Evolutionary conservation across 2,888 invertebrate species (phyloP).

Genomic region (Dryomyza anilis): DNA sequence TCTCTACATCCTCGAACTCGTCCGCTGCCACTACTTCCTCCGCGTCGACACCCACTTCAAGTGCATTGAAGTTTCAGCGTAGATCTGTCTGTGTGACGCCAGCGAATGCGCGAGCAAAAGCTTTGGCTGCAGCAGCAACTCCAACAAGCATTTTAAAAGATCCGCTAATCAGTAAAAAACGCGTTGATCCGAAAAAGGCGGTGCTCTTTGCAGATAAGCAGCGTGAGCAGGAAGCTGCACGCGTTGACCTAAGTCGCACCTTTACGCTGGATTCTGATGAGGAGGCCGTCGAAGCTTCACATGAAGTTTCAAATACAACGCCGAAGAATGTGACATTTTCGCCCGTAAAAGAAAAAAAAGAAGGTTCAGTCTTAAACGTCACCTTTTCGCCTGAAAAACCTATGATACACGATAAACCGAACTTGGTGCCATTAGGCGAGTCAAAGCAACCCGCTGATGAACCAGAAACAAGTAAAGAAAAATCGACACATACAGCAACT

Average conservation of each 20-base stretch:
- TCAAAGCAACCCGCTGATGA: no score
- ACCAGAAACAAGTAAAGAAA: background rate
- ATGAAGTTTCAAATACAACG: background rate
- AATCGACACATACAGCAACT: background rate
- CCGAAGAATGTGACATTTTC: conserved; percentile 31
- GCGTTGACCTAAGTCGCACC: conserved; percentile 44
- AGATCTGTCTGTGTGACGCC: conserved; percentile 27
- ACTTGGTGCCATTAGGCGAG: no score
- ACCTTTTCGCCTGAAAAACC: conserved; percentile 35
- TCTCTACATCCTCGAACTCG: background rate
- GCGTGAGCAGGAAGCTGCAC: background rate
- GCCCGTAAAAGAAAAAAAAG: conserved; percentile 18
- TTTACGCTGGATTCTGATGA: conserved; percentile 35
- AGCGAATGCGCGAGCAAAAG: conserved; percentile 21
- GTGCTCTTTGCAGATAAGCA: conserved; percentile 23
- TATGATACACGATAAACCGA: background rate
- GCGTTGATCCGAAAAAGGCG: background rate
- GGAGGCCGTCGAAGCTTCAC: background rate
- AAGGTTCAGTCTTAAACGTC: conserved; percentile 19
- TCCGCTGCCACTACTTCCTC: background rate
- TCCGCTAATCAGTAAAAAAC: conserved; percentile 3
- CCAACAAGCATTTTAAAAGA: conserved; percentile 25
- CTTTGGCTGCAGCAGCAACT: conserved; percentile 5
- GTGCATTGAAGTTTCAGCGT: conserved; percentile 5
- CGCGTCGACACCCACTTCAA: background rate